Evolutionary conservation across 2,797 vertebrate species (phyloP).

Genomic region (Mycteria americana): DNA sequence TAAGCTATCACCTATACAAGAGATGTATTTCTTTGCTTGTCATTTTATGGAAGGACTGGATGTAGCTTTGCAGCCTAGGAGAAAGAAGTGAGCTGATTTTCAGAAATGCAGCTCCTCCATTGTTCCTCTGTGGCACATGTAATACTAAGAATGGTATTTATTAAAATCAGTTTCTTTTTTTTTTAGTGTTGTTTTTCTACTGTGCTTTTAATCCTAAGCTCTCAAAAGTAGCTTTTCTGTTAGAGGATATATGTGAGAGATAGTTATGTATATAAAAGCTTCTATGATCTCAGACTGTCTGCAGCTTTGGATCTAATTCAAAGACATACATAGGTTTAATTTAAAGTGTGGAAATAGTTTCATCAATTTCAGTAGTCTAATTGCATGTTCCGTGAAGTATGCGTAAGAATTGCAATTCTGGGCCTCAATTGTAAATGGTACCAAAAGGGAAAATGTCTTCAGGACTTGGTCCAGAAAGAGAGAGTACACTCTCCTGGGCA

Average conservation of each 20-base stretch:
- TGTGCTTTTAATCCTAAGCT: not conserved
- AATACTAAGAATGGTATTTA: not conserved
- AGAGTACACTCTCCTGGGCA: not conserved
- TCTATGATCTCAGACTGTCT: not conserved
- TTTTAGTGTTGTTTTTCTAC: not conserved
- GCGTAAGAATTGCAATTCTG: not conserved
- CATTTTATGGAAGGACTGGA: not conserved
- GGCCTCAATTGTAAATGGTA: not conserved
- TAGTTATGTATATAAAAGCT: not conserved
- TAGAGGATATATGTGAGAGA: not conserved
- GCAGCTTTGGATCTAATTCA: conserved; percentile 7
- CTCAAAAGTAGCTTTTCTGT: not conserved
- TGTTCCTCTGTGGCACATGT: not conserved
- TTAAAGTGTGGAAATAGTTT: not conserved
- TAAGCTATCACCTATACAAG: not conserved
- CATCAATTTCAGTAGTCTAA: not conserved
- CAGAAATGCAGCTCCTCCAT: not conserved
- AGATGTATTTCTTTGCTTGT: not conserved
- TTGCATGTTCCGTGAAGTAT: not conserved
- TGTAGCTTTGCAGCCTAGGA: not conserved
- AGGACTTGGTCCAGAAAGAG: not conserved
- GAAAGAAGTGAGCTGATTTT: not conserved
- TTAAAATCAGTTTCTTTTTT: not conserved
- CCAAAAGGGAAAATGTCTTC: not conserved
- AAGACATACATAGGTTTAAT: not conserved